phyloP scores from a whole-genome alignment of 2,888 invertebrate genomes.

The Oxytorus armatus region DNA sequence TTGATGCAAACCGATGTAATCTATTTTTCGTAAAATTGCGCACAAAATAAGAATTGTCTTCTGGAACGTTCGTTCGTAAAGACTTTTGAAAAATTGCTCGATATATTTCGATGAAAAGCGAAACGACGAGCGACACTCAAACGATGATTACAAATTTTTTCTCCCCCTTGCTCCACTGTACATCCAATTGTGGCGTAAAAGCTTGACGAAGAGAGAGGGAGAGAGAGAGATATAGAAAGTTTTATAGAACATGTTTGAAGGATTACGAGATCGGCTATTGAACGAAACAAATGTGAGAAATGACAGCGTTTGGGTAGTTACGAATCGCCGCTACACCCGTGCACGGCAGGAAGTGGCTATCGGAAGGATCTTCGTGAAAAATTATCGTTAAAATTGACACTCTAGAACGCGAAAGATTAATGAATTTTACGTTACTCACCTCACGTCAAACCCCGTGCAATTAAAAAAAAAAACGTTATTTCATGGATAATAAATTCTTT shows the following conservation, averaged over 20 bases:
- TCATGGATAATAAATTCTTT: conserved; percentile 74
- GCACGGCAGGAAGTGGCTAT: conserved; percentile 65
- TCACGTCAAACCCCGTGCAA: conserved; percentile 40
- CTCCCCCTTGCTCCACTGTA: conserved; percentile 4
- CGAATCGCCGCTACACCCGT: conserved; percentile 68
- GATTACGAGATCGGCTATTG: not conserved
- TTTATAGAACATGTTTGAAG: not conserved
- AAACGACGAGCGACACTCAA: not conserved
- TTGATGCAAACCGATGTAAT: conserved; percentile 24
- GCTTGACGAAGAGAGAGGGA: conserved; percentile 2
- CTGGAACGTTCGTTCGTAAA: not conserved
- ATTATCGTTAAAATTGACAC: conserved; percentile 44
- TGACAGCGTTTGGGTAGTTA: conserved; percentile 71
- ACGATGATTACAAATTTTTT: not conserved
- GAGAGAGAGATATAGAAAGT: conserved; percentile 2
- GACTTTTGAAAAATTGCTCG: conserved; percentile 9
- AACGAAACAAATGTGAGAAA: conserved; percentile 12
- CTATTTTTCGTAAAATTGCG: not conserved
- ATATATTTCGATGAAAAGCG: conserved; percentile 1
- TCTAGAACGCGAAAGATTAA: conserved; percentile 1
- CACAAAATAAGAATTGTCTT: not conserved
- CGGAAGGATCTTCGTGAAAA: conserved; percentile 38
- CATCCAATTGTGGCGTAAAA: conserved; percentile 1
- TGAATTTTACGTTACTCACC: conserved; percentile 61
- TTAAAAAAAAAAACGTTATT: conserved; percentile 55